Evolutionary conservation across 1,140 invertebrate species (phyloP), one percentile per base, ranked within the genome.

Genomic region (Plodia interpunctella): DNA sequence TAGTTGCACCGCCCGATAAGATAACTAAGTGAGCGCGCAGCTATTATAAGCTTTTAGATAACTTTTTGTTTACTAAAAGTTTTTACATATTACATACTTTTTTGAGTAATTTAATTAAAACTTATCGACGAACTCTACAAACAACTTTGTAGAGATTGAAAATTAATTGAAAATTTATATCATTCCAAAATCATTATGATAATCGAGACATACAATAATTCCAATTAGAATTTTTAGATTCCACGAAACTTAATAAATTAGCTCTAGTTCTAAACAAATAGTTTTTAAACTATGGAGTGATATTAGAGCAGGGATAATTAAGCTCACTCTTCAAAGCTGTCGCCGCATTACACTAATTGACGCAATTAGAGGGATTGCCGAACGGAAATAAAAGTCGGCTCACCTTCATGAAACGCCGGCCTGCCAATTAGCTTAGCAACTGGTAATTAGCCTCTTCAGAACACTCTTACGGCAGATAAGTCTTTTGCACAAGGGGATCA

Each of bases 341-440:
- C 84, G 79, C 82, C 84, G 79, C 83, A 89, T 87, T 89, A 89
- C 82, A 87, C 87, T 89, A 89, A 89, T 89, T 87, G 87, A 87
- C 76, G 84, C 83, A 89, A 89, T 89, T 89, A 89, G 84, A 89
- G 84, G 83, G 87, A 89, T 87, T 86, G 84, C 78, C 79, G 82
- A 87, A 89, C 84, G 83, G 84, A 89, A 89, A 87, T 87, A 89
- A 89, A 87, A 87, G 82, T 83, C 80, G 77, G 78, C 84, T 87
- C 80, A 89, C 87, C 87, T 89, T 89, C 87, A 89, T 89, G 84
- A 87, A 89, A 84, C 80, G 83, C 78, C 83, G 83, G 83, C 78
- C 79, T 72, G 74, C 79, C 83, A 87, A 89, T 89, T 87, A 89
- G 86, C 76, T 80, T 83, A 81, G 76, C 72, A 63, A 70, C 77